phyloP scores from a whole-genome alignment of 2,888 invertebrate species.

The Andricus quercusramuli region DNA sequence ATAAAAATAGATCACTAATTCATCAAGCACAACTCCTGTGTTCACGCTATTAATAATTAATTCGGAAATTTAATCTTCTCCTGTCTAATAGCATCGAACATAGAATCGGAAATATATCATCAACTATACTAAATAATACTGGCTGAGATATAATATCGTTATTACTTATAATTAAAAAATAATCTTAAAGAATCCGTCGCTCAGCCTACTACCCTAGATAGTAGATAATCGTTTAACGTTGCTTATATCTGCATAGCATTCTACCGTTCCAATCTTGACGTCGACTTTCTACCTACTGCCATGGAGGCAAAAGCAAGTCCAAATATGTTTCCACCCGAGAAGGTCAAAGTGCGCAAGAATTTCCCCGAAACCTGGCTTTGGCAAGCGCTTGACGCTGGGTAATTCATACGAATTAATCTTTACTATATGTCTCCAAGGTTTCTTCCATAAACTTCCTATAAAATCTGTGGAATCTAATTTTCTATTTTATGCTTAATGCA shows the following conservation, averaged over 20 bases:
- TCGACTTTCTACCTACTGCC: conserved; percentile 53
- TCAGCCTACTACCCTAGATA: conserved; percentile 50
- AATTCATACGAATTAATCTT: conserved; percentile 64
- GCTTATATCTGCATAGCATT: conserved; percentile 78
- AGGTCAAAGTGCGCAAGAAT: conserved; percentile 81
- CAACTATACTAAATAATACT: conserved; percentile 13
- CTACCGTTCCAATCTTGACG: conserved; percentile 79
- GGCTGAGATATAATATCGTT: background rate
- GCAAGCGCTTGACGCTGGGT: conserved; percentile 83
- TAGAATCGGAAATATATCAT: conserved; percentile 9
- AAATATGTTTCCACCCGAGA: conserved; percentile 69
- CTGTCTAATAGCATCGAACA: conserved; percentile 11
- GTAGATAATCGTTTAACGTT: conserved; percentile 61
- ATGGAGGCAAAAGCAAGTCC: conserved; percentile 65
- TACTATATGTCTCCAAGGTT: background rate
- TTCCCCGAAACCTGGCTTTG: conserved; percentile 89
- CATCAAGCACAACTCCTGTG: background rate
- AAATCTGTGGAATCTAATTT: background rate
- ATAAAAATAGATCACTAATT: conserved; percentile 24
- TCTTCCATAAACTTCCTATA: background rate
- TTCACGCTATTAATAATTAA: conserved; percentile 24
- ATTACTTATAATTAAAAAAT: conserved; percentile 43
- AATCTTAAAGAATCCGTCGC: conserved; percentile 50
- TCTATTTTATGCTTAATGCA: conserved; percentile 3
- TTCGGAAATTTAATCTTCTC: conserved; percentile 5